Evolutionary conservation across 1,140 invertebrate genomes (phyloP).

Genomic region (Drosophila hydei): DNA sequence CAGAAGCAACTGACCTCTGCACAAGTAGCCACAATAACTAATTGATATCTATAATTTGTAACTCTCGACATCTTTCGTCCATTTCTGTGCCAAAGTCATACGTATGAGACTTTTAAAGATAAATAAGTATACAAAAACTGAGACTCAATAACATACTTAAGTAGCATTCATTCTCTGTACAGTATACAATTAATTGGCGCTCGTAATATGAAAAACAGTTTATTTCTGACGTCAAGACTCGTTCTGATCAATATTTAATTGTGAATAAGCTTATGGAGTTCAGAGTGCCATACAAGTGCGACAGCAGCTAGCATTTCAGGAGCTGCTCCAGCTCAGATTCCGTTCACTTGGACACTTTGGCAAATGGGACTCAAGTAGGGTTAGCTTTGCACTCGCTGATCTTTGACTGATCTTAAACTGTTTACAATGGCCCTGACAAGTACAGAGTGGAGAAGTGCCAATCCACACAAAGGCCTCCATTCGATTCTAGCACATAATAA

Average conservation of each 20-base stretch:
- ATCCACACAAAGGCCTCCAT: constrained; percentile 47
- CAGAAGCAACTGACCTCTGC: constrained; percentile 9
- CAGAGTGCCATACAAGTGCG: no score
- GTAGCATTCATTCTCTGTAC: constrained; percentile 2
- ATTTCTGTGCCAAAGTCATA: constrained; percentile 33
- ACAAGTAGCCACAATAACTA: constrained; percentile 24
- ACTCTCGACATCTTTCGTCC: neutral
- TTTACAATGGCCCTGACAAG: constrained; percentile 71
- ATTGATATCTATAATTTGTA: constrained; percentile 23
- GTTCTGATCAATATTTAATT: neutral
- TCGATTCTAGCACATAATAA: constrained; percentile 59
- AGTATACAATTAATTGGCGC: neutral
- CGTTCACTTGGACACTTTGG: no score
- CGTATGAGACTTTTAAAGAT: neutral
- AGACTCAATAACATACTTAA: constrained; percentile 8
- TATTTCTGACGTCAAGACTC: neutral
- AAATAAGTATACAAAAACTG: neutral
- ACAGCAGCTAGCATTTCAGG: no score
- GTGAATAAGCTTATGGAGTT: neutral
- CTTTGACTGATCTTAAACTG: constrained; percentile 60
- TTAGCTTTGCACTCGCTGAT: constrained; percentile 38
- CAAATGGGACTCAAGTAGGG: no score
- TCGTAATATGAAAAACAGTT: neutral
- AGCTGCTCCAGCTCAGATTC: no score
- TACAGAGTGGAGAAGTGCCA: constrained; percentile 49